phyloP scores from a whole-genome alignment of 2,888 invertebrate genomes.

The Ochropleura leucogaster region DNA sequence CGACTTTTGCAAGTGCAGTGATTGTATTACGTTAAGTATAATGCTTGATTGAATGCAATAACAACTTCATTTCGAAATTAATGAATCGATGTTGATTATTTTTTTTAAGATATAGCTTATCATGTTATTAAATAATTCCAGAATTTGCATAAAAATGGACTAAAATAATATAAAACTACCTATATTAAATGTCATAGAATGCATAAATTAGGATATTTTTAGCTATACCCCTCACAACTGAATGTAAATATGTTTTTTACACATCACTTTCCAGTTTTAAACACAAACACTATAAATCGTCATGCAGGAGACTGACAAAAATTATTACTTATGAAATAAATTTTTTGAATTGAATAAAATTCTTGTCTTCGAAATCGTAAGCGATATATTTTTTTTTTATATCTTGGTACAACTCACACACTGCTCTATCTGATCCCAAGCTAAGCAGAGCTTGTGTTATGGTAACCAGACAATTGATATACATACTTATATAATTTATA shows the following conservation, averaged over 20 bases:
- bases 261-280: not conserved
- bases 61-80: constrained; percentile 23
- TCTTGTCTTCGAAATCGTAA: not conserved
- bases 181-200: not conserved
- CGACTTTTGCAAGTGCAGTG: constrained; percentile 14
- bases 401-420: too few relatives aligned
- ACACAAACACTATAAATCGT: not conserved
- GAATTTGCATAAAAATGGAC: not conserved
- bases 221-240: too few relatives aligned
- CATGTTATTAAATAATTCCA: not conserved
- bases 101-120: constrained; percentile 20
- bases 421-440: too few relatives aligned
- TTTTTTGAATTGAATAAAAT: not conserved
- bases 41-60: constrained; percentile 12
- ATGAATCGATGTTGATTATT: constrained; percentile 12
- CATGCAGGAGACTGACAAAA: not conserved
- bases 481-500: too few relatives aligned
- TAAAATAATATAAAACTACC: not conserved
- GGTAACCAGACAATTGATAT: too few relatives aligned
- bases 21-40: constrained; percentile 18
- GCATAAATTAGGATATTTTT: not conserved
- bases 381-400: too few relatives aligned
- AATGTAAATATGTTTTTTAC: not conserved
- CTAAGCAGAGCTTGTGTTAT: too few relatives aligned
- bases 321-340: not conserved